Evolutionary conservation across 2,888 invertebrate genomes (phyloP).

Genomic region (Melieria crassipennis): DNA sequence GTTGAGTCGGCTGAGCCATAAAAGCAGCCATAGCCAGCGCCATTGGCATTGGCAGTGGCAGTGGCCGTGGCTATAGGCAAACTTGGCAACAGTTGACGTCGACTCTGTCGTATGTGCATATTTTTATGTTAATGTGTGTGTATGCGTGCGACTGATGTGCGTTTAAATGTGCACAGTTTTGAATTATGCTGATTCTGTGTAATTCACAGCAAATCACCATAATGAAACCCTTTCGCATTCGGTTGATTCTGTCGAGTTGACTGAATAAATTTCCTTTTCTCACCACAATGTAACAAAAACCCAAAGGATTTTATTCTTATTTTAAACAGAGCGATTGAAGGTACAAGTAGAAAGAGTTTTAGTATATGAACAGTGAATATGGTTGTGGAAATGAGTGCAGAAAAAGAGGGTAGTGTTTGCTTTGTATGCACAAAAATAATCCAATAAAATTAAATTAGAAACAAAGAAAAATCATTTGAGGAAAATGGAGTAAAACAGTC

Average conservation of each 20-base stretch:
- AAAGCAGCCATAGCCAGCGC: too few species aligned
- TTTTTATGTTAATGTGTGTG: not conserved
- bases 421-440: not conserved
- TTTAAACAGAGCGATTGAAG: not conserved
- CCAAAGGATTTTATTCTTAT: not conserved
- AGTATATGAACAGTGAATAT: too few species aligned
- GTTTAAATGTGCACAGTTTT: not conserved
- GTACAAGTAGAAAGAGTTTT: too few species aligned
- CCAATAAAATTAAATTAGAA: too few species aligned
- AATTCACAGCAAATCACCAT: conserved; percentile 55
- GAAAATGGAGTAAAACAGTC: too few species aligned
- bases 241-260: conserved; percentile 5
- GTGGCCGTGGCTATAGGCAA: not conserved
- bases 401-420: not conserved
- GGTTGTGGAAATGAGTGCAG: not conserved
- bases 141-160: too few species aligned
- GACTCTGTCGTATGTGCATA: not conserved
- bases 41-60: not conserved
- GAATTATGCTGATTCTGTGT: conserved; percentile 52
- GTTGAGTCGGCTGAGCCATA: conserved; percentile 11
- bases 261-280: not conserved
- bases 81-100: too few species aligned
- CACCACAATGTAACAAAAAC: not conserved
- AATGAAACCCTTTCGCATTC: conserved; percentile 13
- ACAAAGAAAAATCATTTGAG: too few species aligned